phyloP scores from a whole-genome alignment of 2,113 vertebrate species.

The Lagopus muta region DNA sequence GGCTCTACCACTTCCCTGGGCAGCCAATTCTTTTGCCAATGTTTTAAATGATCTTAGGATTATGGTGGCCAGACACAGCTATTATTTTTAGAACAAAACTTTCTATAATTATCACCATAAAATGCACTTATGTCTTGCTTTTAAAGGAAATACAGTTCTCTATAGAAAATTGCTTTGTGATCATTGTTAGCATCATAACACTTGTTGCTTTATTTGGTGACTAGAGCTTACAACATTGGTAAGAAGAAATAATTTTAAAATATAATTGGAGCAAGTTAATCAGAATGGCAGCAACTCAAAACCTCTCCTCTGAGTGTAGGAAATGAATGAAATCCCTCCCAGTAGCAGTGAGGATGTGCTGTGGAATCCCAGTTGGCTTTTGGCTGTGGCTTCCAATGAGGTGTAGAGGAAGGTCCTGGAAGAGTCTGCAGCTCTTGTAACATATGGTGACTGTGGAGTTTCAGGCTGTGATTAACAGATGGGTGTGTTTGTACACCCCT shows the following conservation, averaged over 20 bases:
- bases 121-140: neutral
- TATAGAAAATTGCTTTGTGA: neutral
- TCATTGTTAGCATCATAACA: neutral
- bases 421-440: neutral
- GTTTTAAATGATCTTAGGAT: neutral
- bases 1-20: too few species aligned
- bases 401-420: neutral
- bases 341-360: neutral
- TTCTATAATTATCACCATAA: neutral
- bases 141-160: neutral
- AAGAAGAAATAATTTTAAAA: neutral
- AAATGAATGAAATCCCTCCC: neutral
- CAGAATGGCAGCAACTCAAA: neutral
- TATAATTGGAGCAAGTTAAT: neutral
- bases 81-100: neutral
- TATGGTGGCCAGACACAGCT: neutral
- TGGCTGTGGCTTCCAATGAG: neutral
- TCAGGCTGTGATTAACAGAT: neutral
- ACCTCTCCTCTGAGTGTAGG: neutral
- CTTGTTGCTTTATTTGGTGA: neutral
- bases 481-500: neutral
- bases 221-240: neutral
- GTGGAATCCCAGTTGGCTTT: neutral
- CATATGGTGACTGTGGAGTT: neutral
- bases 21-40: neutral